Base-by-base conservation (phyloP, 2,113 vertebrate species). In the Apodemus speciosus region DNA sequence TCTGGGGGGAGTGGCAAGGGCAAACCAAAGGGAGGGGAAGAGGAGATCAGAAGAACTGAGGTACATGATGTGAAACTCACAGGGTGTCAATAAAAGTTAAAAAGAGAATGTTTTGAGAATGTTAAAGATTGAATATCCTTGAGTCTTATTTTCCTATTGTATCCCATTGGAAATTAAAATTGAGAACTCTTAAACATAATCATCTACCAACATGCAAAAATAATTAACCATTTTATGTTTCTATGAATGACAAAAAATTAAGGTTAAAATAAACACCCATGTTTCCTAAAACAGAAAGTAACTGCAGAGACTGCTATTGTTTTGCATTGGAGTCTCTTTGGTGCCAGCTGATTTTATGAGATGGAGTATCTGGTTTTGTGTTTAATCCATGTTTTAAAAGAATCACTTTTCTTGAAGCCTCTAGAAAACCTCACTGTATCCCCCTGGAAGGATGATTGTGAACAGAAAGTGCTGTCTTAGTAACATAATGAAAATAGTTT, bases 401-500 rank as follows among this genome's bases (percentile, higher is more conserved):
- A 77, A 77, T 69, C 21, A 79, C 23, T 83, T 58, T 3, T 84
- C 68, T 56, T n/a, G 27, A 46, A n/a, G 16, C 35, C 81, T 93
- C 75, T 93, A n/a, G 85, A 62, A 90, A 86, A 88, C 16, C 51
- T 27, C 16, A 27, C n/a, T 56, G 2, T 51, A 32, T 15, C 30
- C n/a, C 60, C 56, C 2, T 87, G 53, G 32, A 35, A 68, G 9
- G 64, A 60, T 46, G 35, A 86, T 14, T 27, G 7, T 95, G n/a
- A 86, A 90, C 92, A 43, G 25, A 13, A 51, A 68, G 66, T 43
- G 30, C 56, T 6, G 1, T 56, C 32, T 88, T 73, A 18, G 16
- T 75, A 90, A 71, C 32, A 89, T 87, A 84, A 87, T 84, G 66
- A 80, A 91, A 92, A 56, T 23, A 68, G 32, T 58, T 94, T 89